Conservation (phyloP, 2,797 vertebrate genomes). For the Pseudotriccus pelzelni region DNA sequence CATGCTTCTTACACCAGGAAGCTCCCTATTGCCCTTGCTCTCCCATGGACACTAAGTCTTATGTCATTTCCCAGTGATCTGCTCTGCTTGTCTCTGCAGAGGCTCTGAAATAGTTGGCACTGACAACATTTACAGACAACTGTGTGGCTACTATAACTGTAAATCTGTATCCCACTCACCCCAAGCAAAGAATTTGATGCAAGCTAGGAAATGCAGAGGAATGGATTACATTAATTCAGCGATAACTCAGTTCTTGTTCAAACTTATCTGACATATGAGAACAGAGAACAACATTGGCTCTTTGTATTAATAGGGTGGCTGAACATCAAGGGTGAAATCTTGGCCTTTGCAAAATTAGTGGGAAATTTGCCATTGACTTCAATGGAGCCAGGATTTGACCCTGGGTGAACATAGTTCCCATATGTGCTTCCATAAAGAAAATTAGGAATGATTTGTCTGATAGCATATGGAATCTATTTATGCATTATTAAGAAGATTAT, state of each 20-base stretch:
- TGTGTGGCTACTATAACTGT: not conserved
- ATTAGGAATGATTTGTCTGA: slow-evolving; percentile 35
- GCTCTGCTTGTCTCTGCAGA: not conserved
- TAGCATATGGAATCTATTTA: slow-evolving; percentile 59
- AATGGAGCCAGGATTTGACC: slow-evolving; percentile 37
- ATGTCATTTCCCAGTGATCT: not conserved
- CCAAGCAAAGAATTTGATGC: not conserved
- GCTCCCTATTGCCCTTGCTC: not conserved
- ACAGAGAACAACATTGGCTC: not conserved
- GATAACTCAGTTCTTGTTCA: not conserved
- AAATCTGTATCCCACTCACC: not conserved
- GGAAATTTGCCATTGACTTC: slow-evolving; percentile 59
- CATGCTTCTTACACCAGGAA: not conserved
- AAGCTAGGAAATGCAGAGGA: not conserved
- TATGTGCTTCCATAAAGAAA: slow-evolving; percentile 47
- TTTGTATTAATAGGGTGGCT: slow-evolving; percentile 15
- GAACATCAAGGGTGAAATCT: slow-evolving; percentile 43
- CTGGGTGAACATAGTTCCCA: slow-evolving; percentile 31
- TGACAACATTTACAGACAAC: not conserved
- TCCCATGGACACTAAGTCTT: not conserved
- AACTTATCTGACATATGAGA: not conserved
- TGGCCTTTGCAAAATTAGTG: slow-evolving; percentile 41
- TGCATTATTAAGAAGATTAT: slow-evolving; percentile 35
- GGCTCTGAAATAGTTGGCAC: not conserved
- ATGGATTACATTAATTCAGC: not conserved